Percentiles rank a stretch among this genome's conserved stretches.
Evolutionary conservation across 2,888 invertebrate species (phyloP).

Genomic region (Antitype chi): DNA sequence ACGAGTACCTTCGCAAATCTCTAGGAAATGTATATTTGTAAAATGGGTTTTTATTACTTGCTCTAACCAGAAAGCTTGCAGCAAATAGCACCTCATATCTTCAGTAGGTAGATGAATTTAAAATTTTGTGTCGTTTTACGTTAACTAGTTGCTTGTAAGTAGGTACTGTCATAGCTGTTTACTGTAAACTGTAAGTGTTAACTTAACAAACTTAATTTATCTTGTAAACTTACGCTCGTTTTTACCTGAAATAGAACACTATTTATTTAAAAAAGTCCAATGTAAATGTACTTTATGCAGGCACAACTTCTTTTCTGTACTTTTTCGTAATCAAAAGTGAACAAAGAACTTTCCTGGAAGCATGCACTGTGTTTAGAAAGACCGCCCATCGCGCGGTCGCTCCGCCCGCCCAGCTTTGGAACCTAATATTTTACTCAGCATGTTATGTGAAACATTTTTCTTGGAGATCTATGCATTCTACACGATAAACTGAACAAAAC

Average conservation of each 20-base stretch:
- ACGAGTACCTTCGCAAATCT: slow-evolving; percentile 39
- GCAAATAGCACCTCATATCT: slow-evolving; percentile 31
- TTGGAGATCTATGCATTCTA: slow-evolving; percentile 48
- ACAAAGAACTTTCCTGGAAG: slow-evolving; percentile 61
- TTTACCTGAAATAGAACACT: not conserved
- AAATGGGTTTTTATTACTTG: slow-evolving; percentile 40
- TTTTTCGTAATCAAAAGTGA: slow-evolving; percentile 60
- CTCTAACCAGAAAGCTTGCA: slow-evolving; percentile 21
- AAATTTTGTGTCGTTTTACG: slow-evolving; percentile 3
- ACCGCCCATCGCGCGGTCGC: slow-evolving; percentile 67
- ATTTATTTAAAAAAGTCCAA: slow-evolving; percentile 21
- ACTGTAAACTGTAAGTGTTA: not conserved
- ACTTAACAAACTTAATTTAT: slow-evolving; percentile 14
- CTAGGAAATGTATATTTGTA: slow-evolving; percentile 36
- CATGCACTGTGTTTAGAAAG: slow-evolving; percentile 58
- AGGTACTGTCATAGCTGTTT: not conserved
- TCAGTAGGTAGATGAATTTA: slow-evolving; percentile 8
- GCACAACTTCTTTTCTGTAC: slow-evolving; percentile 43
- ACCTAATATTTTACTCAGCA: slow-evolving; percentile 75
- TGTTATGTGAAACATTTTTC: slow-evolving; percentile 70
- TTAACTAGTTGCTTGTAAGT: not conserved
- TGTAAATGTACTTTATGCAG: slow-evolving; percentile 6
- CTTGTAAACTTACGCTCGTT: not conserved
- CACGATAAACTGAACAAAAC: slow-evolving; percentile 41
- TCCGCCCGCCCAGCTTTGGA: slow-evolving; percentile 74